A percentile compares a stretch with the other conserved stretches of the same genome.
Conservation (phyloP, 2,797 vertebrate species). For the Carduelis carduelis region DNA sequence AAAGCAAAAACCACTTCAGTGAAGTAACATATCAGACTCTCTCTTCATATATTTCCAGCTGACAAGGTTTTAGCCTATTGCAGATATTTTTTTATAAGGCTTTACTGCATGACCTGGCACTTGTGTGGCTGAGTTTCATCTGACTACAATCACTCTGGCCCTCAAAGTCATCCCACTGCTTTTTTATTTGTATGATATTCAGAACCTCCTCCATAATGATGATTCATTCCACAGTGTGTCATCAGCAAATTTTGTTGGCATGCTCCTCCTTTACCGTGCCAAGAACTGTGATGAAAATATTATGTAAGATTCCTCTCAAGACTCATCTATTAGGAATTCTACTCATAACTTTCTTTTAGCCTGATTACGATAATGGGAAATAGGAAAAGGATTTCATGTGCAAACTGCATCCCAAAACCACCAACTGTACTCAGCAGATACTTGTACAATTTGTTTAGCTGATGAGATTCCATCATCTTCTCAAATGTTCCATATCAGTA, state of each 20-base stretch:
- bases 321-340: neutral
- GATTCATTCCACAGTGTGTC: conserved; percentile 46
- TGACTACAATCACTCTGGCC: neutral
- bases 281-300: conserved; percentile 34
- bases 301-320: conserved; percentile 41
- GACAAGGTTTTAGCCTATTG: neutral
- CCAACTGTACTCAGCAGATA: neutral
- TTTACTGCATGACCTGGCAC: neutral
- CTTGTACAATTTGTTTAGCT: neutral
- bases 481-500: neutral
- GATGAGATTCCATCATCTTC: neutral
- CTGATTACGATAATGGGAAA: neutral
- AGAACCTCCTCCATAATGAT: conserved; percentile 34
- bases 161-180: conserved; percentile 3
- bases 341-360: neutral
- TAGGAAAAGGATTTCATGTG: neutral
- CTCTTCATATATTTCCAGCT: conserved; percentile 8
- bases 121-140: conserved; percentile 13
- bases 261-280: neutral
- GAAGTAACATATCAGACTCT: neutral
- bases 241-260: conserved; percentile 46
- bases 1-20: conserved; percentile 1
- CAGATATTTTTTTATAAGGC: neutral
- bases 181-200: neutral
- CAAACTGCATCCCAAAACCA: neutral